Evolutionary conservation across 2,113 vertebrate genomes (phyloP).

Genomic region (Geococcyx californianus): DNA sequence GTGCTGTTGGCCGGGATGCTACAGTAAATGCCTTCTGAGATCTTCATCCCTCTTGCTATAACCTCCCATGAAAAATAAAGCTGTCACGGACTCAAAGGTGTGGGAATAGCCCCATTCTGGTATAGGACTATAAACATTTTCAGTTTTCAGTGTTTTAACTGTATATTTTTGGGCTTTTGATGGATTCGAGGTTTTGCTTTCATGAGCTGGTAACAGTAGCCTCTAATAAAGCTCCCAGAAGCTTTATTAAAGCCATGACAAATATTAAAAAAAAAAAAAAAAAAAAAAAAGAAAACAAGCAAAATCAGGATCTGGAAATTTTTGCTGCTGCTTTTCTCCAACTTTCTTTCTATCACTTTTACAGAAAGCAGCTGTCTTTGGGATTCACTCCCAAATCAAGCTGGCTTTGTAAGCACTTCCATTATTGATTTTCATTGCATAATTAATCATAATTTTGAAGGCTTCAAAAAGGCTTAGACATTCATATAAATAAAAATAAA

Average conservation of each 20-base stretch:
- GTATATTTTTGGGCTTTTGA: not conserved
- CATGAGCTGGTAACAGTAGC: not conserved
- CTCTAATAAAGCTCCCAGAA: not conserved
- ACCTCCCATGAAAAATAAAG: not conserved
- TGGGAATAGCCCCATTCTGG: not conserved
- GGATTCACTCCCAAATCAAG: conserved; percentile 34
- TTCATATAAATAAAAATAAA: conserved; percentile 42
- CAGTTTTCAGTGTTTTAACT: not conserved
- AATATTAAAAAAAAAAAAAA: not conserved
- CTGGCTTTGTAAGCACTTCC: conserved; percentile 52
- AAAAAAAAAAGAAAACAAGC: not conserved
- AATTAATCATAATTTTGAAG: conserved; percentile 63
- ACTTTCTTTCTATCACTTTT: not conserved
- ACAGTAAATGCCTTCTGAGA: not conserved
- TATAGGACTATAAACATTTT: not conserved
- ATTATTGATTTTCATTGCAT: conserved; percentile 55
- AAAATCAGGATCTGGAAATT: not conserved
- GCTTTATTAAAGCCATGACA: not conserved
- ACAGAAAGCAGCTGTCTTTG: conserved; percentile 46
- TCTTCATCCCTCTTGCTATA: not conserved
- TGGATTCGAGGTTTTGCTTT: not conserved
- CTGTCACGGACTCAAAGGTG: fast-evolving
- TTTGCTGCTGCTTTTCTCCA: not conserved
- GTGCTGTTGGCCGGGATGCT: not conserved
- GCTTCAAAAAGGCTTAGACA: conserved; percentile 38